Evolutionary conservation across 1,140 invertebrate species (phyloP), one percentile per base, ranked within the genome.

Genomic region (Coenobita brevimanus): DNA sequence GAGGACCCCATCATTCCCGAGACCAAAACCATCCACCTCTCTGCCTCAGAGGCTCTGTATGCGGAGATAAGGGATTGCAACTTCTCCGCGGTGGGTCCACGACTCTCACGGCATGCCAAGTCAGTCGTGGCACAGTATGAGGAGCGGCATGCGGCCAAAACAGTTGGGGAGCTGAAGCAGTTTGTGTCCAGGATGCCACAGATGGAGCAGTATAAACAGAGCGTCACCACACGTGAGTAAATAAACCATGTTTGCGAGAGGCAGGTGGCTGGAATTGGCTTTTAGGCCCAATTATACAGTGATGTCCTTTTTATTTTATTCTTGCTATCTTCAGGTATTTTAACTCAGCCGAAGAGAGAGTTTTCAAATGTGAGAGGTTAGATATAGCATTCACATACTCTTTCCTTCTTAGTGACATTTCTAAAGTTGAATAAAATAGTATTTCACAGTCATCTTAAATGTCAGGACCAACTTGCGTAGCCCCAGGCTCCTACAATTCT

Each of bases 121-220:
- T 93, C 95, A 10, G 97, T 99, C 57, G 79, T 97, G 83, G 94
- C 95, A 0, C 96, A 98, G 92, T 95, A 97, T 92, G 97, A 98
- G 92, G 97, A 98, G 92, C 94, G 96, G 64, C 96, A 97, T 92
- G 94, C 95, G 36, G 96, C 97, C 57, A 97, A 97, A 92, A 96
- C 97, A 17, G 95, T 99, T 33, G 95, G 97, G 91, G 97, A 99
- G 93, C 97, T 99, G 92, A 98, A 98, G 93, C 95, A 96, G 91
- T 98, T 99, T 93, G 98, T 99, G 3, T 95, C 97, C 15, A 96
- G 96, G 89, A 93, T 99, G 84, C 98, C 97, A 0, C 95, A 97
- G 89, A 95, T 99, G 93, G 93, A 98, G 91, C 95, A 95, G n/a
- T 95, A 96, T 41, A 98, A 98, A 92, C 95, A 97, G 91, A 94